phyloP scores from a whole-genome alignment of 1,140 invertebrate species.

The Eurosta solidaginis region DNA sequence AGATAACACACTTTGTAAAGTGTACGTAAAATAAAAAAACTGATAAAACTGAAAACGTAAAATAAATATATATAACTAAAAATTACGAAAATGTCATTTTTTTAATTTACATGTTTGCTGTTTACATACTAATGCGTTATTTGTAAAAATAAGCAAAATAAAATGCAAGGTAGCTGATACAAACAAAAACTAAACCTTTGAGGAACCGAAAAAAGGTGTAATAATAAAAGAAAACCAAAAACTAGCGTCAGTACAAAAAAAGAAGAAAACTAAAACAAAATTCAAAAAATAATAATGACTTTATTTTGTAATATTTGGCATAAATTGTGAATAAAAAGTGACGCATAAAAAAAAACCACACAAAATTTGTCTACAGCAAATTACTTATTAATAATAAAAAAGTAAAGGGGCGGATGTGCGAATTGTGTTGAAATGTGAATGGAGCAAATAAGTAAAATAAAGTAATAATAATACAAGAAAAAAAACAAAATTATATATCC shows the following conservation, averaged over 20 bases:
- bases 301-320: constrained; percentile 30
- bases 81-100: constrained; percentile 8
- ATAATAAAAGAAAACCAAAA: background rate
- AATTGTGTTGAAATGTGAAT: constrained; percentile 16
- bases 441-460: constrained; percentile 24
- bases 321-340: background rate
- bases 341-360: background rate
- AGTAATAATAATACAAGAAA: background rate
- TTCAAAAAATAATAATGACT: background rate
- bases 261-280: background rate
- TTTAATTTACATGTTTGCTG: background rate
- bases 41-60: background rate
- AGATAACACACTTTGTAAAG: background rate
- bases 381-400: background rate
- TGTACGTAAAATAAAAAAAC: constrained; percentile 19
- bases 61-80: background rate
- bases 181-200: background rate
- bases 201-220: background rate
- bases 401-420: constrained; percentile 11
- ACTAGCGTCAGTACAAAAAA: constrained; percentile 29
- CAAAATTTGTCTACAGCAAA: background rate
- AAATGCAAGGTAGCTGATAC: background rate
- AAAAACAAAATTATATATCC: too few species aligned
- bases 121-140: background rate
- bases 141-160: background rate